Evolutionary conservation across 2,888 invertebrate genomes (phyloP).

Genomic region (Cantharis flavilabris): DNA sequence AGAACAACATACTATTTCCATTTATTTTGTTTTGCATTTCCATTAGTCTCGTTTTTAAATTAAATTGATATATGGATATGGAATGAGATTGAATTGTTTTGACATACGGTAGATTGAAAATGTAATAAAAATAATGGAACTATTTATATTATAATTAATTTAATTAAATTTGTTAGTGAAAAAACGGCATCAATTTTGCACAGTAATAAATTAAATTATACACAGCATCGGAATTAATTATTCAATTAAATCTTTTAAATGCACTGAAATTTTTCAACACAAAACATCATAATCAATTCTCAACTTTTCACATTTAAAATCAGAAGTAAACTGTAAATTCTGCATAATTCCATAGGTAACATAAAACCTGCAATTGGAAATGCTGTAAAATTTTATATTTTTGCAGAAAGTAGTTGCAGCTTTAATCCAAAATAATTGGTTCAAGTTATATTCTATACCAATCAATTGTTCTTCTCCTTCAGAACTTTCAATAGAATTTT

Average conservation of each 20-base stretch:
- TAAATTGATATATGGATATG: neutral
- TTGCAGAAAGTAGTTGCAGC: neutral
- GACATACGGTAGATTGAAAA: neutral
- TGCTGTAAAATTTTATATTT: neutral
- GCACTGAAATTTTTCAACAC: neutral
- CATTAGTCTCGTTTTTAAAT: neutral
- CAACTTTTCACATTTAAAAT: neutral
- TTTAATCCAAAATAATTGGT: slow-evolving; percentile 57
- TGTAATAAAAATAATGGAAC: neutral
- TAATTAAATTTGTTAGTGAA: neutral
- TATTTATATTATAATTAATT: neutral
- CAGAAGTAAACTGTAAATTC: neutral
- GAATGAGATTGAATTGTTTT: neutral
- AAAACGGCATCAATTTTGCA: neutral
- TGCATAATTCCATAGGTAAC: neutral
- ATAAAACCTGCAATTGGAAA: neutral
- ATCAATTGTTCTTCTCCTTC: slow-evolving; percentile 69
- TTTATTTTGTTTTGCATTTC: neutral
- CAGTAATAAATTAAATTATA: neutral
- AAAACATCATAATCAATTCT: neutral
- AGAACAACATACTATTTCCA: neutral
- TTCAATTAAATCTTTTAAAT: neutral
- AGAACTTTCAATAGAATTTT: slow-evolving; percentile 68
- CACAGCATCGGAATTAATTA: neutral
- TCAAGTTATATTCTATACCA: slow-evolving; percentile 69